phyloP scores from a whole-genome alignment of 2,888 invertebrate species.

The Xestoiulus laeticollis region DNA sequence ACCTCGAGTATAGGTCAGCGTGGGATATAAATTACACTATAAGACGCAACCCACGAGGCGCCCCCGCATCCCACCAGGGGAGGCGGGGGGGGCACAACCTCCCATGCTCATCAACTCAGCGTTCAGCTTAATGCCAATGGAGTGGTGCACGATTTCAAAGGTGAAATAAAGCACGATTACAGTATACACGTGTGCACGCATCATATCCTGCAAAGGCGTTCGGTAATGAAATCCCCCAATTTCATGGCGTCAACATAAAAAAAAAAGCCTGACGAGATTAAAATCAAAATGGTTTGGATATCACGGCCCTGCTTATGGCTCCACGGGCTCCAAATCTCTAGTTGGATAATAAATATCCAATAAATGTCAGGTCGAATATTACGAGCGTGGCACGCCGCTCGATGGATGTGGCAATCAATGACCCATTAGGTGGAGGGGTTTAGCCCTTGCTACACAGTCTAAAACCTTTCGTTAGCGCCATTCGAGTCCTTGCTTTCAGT shows the following conservation, averaged over 20 bases:
- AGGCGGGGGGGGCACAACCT: too few relatives aligned
- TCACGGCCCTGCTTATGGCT: constrained; percentile 27
- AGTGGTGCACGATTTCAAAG: background rate
- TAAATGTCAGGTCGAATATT: constrained; percentile 41
- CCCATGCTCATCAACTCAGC: background rate
- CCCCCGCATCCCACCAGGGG: background rate
- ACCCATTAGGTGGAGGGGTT: constrained; percentile 25
- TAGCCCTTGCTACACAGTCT: background rate
- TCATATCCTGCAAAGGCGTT: background rate
- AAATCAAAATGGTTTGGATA: constrained; percentile 35
- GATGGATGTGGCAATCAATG: constrained; percentile 40
- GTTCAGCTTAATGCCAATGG: background rate
- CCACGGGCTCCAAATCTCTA: background rate
- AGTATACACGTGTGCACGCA: background rate
- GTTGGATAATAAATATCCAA: constrained; percentile 41
- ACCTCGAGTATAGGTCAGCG: too few relatives aligned
- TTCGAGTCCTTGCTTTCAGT: background rate
- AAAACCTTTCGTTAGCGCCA: constrained; percentile 17
- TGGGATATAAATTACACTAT: too few relatives aligned
- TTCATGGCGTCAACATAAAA: constrained; percentile 42
- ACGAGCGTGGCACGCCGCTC: constrained; percentile 11
- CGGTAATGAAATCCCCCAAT: constrained; percentile 39
- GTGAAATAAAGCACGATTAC: background rate
- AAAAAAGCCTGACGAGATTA: constrained; percentile 40
- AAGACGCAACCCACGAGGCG: too few relatives aligned